Conservation (phyloP, 2,888 invertebrate genomes). For the Halictus quadricinctus region DNA sequence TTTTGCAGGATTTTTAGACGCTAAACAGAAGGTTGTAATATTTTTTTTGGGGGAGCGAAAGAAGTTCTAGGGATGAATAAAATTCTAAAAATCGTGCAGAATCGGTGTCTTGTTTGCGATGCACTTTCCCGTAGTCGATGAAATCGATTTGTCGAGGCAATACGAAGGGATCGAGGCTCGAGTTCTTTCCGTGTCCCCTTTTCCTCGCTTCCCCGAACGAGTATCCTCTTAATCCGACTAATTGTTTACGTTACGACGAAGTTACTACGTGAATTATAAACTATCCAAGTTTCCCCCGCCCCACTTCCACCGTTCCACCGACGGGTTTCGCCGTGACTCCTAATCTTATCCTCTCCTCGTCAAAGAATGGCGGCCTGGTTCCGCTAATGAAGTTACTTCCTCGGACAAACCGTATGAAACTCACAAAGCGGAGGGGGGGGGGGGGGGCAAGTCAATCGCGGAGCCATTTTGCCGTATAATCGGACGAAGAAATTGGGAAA, state of each 20-base stretch:
- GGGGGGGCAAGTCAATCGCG: conserved; percentile 38
- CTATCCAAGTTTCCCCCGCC: conserved; percentile 47
- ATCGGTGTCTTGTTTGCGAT: background rate
- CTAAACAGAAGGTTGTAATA: background rate
- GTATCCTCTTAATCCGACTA: conserved; percentile 77
- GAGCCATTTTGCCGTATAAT: conserved; percentile 34
- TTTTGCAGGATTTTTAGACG: background rate
- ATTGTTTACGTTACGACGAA: conserved; percentile 80
- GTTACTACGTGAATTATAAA: conserved; percentile 78
- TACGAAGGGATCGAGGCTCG: conserved; percentile 12
- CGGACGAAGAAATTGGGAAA: conserved; percentile 42
- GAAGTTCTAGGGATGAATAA: background rate
- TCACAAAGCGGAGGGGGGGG: conserved; percentile 34
- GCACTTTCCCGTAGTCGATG: background rate
- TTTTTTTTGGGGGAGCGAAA: background rate
- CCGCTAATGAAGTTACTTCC: conserved; percentile 75
- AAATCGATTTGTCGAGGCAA: conserved; percentile 40
- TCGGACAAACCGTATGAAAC: conserved; percentile 52
- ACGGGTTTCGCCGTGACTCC: conserved; percentile 47
- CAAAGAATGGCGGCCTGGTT: conserved; percentile 76
- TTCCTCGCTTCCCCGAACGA: conserved; percentile 26
- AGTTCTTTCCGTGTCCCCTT: conserved; percentile 30
- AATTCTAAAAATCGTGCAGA: background rate
- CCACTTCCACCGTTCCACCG: background rate
- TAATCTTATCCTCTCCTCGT: conserved; percentile 74